phyloP scores from a whole-genome alignment of 1,140 invertebrate species.

The Zeugodacus cucurbitae region DNA sequence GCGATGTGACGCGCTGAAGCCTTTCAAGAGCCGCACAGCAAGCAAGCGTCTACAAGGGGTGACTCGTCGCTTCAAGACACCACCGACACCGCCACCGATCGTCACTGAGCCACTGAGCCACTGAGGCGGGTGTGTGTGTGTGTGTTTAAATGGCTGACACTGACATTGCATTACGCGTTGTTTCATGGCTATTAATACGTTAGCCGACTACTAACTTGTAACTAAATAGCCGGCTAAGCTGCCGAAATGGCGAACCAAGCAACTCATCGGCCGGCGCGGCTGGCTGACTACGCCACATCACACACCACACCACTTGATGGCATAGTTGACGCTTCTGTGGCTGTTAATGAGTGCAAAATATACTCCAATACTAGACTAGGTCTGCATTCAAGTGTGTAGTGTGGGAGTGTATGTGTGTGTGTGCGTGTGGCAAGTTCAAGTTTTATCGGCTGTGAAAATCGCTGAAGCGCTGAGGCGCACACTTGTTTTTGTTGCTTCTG shows the following conservation, averaged over 20 bases:
- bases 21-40: neutral
- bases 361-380: neutral
- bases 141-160: slow-evolving; percentile 14
- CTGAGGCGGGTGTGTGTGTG: neutral
- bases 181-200: neutral
- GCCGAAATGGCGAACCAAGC: neutral
- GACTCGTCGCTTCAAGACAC: neutral
- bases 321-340: slow-evolving; percentile 1
- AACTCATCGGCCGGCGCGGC: neutral
- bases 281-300: neutral
- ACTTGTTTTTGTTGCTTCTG: neutral
- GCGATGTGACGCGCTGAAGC: slow-evolving; percentile 25
- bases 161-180: neutral
- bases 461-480: slow-evolving; percentile 3
- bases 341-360: slow-evolving; percentile 31
- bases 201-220: neutral
- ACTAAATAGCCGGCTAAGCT: neutral
- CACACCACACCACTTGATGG: neutral
- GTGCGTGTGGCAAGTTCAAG: neutral
- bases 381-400: neutral
- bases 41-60: neutral
- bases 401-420: neutral
- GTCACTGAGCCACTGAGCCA: too few species aligned
- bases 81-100: neutral
- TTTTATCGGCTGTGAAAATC: slow-evolving; percentile 38